Percentiles rank a stretch among this genome's conserved stretches.
phyloP scores from a whole-genome alignment of 2,888 invertebrate species.

The Ditula angustiorana region DNA sequence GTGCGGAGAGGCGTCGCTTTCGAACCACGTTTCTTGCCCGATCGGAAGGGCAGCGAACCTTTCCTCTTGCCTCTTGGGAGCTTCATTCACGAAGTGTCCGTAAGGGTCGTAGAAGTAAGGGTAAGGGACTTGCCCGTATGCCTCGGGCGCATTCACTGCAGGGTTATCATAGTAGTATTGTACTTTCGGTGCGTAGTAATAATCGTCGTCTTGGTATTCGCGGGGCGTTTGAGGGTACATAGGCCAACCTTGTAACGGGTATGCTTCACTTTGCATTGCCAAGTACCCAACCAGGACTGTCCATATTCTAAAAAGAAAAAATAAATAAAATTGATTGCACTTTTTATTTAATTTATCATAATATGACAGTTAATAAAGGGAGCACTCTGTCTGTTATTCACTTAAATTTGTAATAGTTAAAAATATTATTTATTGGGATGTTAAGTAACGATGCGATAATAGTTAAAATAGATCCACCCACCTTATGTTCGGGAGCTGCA shows the following conservation, averaged over 20 bases:
- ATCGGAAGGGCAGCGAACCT: conserved; percentile 86
- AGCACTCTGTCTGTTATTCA: not conserved
- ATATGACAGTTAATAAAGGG: not conserved
- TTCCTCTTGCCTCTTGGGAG: conserved; percentile 86
- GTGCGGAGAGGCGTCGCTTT: conserved; percentile 79
- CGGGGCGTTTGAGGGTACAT: conserved; percentile 81
- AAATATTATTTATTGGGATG: no score
- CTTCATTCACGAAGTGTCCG: conserved; percentile 85
- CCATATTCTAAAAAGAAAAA: conserved; percentile 67
- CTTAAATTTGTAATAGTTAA: not conserved
- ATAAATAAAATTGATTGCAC: not conserved
- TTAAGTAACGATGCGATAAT: not conserved
- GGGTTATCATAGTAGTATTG: conserved; percentile 77
- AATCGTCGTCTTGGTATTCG: conserved; percentile 84
- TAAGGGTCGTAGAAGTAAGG: conserved; percentile 79
- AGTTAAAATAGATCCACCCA: conserved; percentile 50
- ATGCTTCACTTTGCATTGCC: conserved; percentile 73
- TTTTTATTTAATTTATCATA: not conserved
- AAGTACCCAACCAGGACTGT: conserved; percentile 80
- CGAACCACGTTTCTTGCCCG: conserved; percentile 89
- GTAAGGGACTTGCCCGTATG: conserved; percentile 74
- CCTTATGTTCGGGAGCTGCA: conserved; percentile 70
- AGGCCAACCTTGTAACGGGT: conserved; percentile 77
- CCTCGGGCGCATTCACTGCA: conserved; percentile 69
- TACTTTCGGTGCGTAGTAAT: conserved; percentile 82